A percentile compares a stretch with the other conserved stretches of the same genome.
Conservation (phyloP, 2,797 vertebrate species). For the Helicolenus hilgendorfi region DNA sequence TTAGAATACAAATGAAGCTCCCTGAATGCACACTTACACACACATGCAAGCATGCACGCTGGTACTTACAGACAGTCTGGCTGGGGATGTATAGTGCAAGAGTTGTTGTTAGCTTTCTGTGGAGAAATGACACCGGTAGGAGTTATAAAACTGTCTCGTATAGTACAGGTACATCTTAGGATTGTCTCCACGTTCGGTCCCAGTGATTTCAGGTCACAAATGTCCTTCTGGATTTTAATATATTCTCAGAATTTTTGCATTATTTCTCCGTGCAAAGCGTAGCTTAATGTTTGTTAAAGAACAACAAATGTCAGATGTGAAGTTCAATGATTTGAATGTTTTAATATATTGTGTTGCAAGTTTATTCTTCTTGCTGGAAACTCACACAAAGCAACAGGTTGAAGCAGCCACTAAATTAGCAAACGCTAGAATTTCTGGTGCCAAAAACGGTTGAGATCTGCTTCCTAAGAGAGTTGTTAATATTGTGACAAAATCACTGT, state of each 20-base stretch:
- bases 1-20: slow-evolving; percentile 90
- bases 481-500: background rate
- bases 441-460: background rate
- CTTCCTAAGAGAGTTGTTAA: background rate
- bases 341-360: background rate
- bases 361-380: background rate
- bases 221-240: background rate
- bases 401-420: background rate
- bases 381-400: background rate
- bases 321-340: background rate
- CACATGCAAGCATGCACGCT: slow-evolving; percentile 58
- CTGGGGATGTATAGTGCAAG: slow-evolving; percentile 50
- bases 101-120: slow-evolving; percentile 50
- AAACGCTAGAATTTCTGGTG: background rate
- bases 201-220: background rate
- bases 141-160: background rate
- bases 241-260: background rate
- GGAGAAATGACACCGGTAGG: slow-evolving; percentile 22
- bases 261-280: background rate
- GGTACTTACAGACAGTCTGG: slow-evolving; percentile 69
- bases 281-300: background rate
- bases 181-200: background rate
- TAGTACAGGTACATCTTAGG: background rate
- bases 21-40: slow-evolving; percentile 82
- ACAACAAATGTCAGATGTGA: background rate